A percentile compares a stretch with the other conserved stretches of the same genome.
phyloP scores from a whole-genome alignment of 2,113 vertebrate species.

The Tylochromis polylepis region DNA sequence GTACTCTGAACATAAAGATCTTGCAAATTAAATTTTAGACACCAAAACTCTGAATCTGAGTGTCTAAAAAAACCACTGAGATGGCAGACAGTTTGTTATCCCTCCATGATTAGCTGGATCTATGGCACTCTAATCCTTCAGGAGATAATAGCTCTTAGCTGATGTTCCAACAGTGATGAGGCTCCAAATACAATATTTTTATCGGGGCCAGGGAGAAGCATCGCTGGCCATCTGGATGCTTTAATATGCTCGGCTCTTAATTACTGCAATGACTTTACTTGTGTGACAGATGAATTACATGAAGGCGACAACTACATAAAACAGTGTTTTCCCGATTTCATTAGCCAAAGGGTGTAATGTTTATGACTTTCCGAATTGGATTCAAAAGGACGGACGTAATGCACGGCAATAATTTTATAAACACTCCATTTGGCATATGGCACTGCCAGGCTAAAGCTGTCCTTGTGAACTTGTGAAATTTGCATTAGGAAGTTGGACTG shows the following conservation, averaged over 20 bases:
- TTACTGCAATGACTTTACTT: conserved; percentile 59
- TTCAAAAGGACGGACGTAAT: conserved; percentile 29
- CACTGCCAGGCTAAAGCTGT: conserved; percentile 9
- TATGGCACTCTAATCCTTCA: conserved; percentile 61
- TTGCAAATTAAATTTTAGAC: conserved; percentile 32
- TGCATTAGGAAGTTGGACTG: not conserved
- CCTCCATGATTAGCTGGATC: conserved; percentile 60
- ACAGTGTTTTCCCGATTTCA: conserved; percentile 31
- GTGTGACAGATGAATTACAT: conserved; percentile 56
- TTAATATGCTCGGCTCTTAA: conserved; percentile 55
- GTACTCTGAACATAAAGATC: conserved; percentile 1
- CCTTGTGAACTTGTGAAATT: conserved; percentile 36
- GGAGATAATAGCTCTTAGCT: conserved; percentile 63
- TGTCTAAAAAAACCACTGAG: conserved; percentile 13
- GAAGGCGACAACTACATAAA: conserved; percentile 44
- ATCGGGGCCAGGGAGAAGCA: conserved; percentile 4
- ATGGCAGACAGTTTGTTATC: conserved; percentile 52
- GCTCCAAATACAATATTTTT: conserved; percentile 63
- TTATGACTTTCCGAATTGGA: conserved; percentile 39
- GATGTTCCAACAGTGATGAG: conserved; percentile 56
- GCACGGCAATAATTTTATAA: conserved; percentile 19
- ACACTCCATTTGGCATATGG: conserved; percentile 41
- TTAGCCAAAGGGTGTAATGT: conserved; percentile 41
- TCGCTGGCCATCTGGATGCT: conserved; percentile 60
- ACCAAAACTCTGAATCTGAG: conserved; percentile 11